phyloP scores from a whole-genome alignment of 2,888 invertebrate species.

The Spodoptera exigua region DNA sequence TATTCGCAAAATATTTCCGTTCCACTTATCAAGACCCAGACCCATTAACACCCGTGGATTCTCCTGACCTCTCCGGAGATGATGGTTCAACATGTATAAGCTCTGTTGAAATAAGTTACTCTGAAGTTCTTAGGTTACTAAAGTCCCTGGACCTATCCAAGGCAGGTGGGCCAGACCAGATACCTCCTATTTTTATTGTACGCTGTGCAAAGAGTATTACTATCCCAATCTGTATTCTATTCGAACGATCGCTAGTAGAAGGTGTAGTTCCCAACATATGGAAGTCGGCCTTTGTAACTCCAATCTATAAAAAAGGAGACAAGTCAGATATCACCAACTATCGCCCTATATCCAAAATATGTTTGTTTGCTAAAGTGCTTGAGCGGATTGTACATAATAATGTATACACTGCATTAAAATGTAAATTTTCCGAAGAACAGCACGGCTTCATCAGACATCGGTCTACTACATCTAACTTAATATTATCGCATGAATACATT shows the following conservation, averaged over 20 bases:
- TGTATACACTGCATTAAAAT: no score
- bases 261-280: conserved; percentile 3
- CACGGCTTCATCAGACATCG: no score
- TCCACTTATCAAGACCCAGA: conserved; percentile 1
- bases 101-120: conserved; percentile 1
- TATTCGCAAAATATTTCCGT: not conserved
- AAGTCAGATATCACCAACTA: no score
- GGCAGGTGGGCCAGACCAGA: conserved; percentile 1
- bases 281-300: conserved; percentile 7
- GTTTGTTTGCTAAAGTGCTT: conserved; percentile 4
- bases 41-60: not conserved
- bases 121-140: not conserved
- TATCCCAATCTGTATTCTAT: conserved; percentile 2
- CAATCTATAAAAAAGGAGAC: not conserved
- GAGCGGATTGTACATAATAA: no score
- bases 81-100: conserved; percentile 1
- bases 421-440: no score
- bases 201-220: conserved; percentile 5
- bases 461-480: no score
- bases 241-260: conserved; percentile 1
- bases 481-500: no score
- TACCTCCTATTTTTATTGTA: conserved; percentile 6
- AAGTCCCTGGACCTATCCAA: conserved; percentile 1
- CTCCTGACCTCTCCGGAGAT: not conserved
- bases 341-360: not conserved